Conservation (phyloP, 1,140 invertebrate genomes). For the Calliphora vicina region DNA sequence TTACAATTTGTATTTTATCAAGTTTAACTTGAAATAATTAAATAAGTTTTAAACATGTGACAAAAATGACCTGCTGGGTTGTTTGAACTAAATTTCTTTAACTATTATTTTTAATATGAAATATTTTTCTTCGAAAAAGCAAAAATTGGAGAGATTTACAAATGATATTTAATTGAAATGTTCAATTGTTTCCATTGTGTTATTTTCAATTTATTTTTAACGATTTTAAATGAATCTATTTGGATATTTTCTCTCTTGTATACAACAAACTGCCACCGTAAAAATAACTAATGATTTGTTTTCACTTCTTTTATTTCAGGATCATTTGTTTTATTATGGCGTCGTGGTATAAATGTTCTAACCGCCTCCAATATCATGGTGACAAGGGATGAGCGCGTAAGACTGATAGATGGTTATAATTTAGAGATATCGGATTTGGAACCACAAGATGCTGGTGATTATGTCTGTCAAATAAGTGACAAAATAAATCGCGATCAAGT, state of each 20-base stretch:
- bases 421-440: slow-evolving; percentile 72
- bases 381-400: slow-evolving; percentile 71
- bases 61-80: too few species aligned
- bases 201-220: not conserved
- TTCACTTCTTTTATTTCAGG: slow-evolving; percentile 60
- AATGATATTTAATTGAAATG: too few species aligned
- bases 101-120: too few species aligned
- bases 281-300: not conserved
- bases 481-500: slow-evolving; percentile 70
- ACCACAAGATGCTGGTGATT: slow-evolving; percentile 64
- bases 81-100: too few species aligned
- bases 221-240: not conserved
- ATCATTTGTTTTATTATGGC: slow-evolving; percentile 72
- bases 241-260: not conserved
- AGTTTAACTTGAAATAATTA: too few species aligned
- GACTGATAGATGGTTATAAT: slow-evolving; percentile 74
- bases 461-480: slow-evolving; percentile 75
- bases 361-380: slow-evolving; percentile 76
- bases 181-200: too few species aligned
- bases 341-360: slow-evolving; percentile 71
- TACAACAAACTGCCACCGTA: not conserved
- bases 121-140: too few species aligned
- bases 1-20: too few species aligned
- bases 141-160: too few species aligned
- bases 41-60: too few species aligned